Conservation (phyloP, 2,888 invertebrate species). For the Noctua janthe region DNA sequence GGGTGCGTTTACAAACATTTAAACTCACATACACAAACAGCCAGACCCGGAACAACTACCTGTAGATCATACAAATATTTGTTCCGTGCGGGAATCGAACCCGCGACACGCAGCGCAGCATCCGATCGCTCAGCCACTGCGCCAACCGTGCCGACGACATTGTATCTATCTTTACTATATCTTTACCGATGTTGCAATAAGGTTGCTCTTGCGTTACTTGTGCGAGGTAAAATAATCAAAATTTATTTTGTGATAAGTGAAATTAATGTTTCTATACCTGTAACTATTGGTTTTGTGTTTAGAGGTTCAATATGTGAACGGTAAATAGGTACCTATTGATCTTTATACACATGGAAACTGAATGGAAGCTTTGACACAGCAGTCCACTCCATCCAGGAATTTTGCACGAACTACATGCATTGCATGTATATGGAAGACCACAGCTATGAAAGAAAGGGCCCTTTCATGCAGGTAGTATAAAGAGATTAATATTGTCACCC, state of each 20-base stretch:
- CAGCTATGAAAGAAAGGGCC: neutral
- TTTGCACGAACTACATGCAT: neutral
- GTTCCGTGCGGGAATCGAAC: no score
- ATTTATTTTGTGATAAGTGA: neutral
- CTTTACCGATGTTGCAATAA: neutral
- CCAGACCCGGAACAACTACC: no score
- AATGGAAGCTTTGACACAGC: constrained; percentile 19
- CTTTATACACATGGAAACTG: neutral
- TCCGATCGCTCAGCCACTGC: no score
- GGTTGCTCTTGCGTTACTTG: neutral
- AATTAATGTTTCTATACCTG: neutral
- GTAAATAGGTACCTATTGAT: neutral
- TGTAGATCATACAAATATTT: no score
- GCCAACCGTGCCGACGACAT: no score
- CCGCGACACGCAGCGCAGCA: no score
- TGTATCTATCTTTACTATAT: neutral
- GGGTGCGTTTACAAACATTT: no score
- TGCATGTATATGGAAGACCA: neutral
- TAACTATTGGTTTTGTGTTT: neutral
- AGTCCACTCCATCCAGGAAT: constrained; percentile 9
- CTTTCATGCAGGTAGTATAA: neutral
- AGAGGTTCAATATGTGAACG: neutral
- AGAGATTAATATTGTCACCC: no score
- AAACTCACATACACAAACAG: no score
- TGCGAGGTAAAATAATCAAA: neutral